Evolutionary conservation across 1,140 invertebrate species (phyloP).

Genomic region (Stegodyphus dumicola): DNA sequence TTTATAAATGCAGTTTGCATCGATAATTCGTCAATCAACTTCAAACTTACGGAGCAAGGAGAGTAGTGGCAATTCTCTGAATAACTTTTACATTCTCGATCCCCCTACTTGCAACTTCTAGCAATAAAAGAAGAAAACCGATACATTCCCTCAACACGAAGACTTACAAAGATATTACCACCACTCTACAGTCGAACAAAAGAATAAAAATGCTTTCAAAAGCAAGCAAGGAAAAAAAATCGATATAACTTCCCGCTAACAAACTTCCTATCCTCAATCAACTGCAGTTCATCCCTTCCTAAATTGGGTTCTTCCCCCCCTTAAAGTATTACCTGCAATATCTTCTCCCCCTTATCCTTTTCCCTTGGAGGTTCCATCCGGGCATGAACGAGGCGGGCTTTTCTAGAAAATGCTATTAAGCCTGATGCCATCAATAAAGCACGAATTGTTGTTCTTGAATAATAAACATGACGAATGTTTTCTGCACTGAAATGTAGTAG

Average conservation of each 20-base stretch:
- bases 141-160: background rate
- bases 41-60: too few species aligned
- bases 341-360: background rate
- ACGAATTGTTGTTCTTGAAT: constrained; percentile 60
- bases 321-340: constrained; percentile 51
- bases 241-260: constrained; percentile 38
- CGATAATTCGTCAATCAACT: too few species aligned
- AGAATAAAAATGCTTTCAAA: constrained; percentile 3
- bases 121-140: background rate
- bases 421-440: constrained; percentile 50
- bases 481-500: constrained; percentile 47
- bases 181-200: constrained; percentile 29
- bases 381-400: constrained; percentile 21
- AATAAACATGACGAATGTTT: constrained; percentile 59
- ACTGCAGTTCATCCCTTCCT: constrained; percentile 45
- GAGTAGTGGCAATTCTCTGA: too few species aligned
- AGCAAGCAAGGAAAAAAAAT: constrained; percentile 13
- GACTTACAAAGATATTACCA: constrained; percentile 51
- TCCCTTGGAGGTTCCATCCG: background rate
- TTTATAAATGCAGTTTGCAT: too few species aligned
- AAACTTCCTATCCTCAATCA: constrained; percentile 54
- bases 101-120: background rate
- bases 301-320: constrained; percentile 40
- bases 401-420: constrained; percentile 55
- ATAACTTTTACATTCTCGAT: background rate